Evolutionary conservation across 2,888 invertebrate species (phyloP).

Genomic region (Stenodera caucasica): DNA sequence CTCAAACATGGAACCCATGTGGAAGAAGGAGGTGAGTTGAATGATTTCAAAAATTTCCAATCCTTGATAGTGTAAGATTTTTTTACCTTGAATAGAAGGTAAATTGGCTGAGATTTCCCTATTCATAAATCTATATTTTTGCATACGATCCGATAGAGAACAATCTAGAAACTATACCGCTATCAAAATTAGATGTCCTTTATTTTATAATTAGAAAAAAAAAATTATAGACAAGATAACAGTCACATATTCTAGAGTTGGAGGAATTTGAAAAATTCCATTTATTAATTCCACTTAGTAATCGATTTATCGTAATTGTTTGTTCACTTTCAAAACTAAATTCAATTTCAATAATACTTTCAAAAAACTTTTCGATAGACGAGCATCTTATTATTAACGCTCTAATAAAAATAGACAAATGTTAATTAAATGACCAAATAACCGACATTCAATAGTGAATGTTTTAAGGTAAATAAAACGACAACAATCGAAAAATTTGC

Average conservation of each 20-base stretch:
- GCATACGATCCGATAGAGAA: neutral
- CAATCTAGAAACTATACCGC: constrained; percentile 1
- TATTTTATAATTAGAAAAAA: too few relatives aligned
- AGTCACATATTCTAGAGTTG: too few relatives aligned
- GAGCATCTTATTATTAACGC: neutral
- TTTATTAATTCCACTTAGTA: too few relatives aligned
- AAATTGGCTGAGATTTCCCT: constrained; percentile 31
- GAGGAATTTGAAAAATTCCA: too few relatives aligned
- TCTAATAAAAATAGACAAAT: neutral
- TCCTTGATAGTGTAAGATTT: constrained; percentile 30
- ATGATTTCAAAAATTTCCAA: constrained; percentile 11
- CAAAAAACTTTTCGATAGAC: neutral
- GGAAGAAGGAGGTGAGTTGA: constrained; percentile 65
- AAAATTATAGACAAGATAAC: too few relatives aligned
- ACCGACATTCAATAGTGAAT: neutral
- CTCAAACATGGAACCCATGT: constrained; percentile 65
- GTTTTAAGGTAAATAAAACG: neutral
- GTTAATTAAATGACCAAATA: neutral
- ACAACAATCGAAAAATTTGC: neutral
- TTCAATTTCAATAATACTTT: constrained; percentile 7
- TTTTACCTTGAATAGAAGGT: constrained; percentile 42
- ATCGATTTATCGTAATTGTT: too few relatives aligned
- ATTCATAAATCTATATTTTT: neutral
- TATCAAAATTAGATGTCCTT: too few relatives aligned
- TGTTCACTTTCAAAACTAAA: constrained; percentile 3